Conservation (phyloP, 2,888 invertebrate species). For the Spilarctia lutea region DNA sequence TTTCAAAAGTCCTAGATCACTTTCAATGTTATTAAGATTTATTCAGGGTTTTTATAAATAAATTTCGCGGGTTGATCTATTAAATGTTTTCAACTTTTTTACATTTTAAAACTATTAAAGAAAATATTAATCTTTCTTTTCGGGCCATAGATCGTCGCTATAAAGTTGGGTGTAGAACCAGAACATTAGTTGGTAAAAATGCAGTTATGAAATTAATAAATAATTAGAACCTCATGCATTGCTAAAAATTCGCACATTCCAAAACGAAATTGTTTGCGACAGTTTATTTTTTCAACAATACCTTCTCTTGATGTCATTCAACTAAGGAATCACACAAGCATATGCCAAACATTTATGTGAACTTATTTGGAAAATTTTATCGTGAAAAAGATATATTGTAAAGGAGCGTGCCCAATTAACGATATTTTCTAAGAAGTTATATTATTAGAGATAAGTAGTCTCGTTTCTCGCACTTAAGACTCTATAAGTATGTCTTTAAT, state of each 20-base stretch:
- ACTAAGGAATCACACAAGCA: conserved; percentile 4
- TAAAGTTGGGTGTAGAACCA: neutral
- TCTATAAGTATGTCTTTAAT: no score
- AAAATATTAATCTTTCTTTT: neutral
- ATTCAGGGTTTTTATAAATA: neutral
- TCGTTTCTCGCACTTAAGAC: conserved; percentile 2
- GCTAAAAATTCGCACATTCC: neutral
- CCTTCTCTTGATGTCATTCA: neutral
- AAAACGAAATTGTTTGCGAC: neutral
- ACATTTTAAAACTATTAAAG: neutral
- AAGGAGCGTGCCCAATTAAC: conserved; percentile 31
- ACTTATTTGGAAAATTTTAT: neutral
- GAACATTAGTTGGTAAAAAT: neutral
- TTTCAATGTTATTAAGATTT: neutral
- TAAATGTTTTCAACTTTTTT: neutral
- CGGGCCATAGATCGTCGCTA: neutral
- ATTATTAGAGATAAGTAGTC: conserved; percentile 34
- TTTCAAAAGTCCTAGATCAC: neutral
- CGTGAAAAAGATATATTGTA: conserved; percentile 17
- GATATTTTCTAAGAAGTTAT: conserved; percentile 25
- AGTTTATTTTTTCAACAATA: neutral
- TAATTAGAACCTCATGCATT: neutral
- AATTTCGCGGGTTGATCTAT: no score
- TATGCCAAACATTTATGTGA: conserved; percentile 2
- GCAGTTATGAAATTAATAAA: neutral